Evolutionary conservation across 2,888 invertebrate species (phyloP).

Genomic region (Brachyptera putata): DNA sequence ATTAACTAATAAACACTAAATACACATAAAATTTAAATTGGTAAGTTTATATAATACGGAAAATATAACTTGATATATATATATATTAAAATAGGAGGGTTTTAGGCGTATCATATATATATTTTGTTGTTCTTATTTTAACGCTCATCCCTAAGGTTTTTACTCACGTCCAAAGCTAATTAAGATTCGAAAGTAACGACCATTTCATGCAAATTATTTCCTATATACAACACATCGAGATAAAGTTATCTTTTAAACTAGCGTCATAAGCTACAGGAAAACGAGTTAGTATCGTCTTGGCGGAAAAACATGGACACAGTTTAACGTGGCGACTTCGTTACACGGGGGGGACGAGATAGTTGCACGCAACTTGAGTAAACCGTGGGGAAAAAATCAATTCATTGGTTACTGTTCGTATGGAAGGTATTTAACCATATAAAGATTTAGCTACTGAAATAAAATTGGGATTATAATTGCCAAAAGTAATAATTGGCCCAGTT

Average conservation of each 20-base stretch:
- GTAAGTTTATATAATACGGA: slow-evolving; percentile 10
- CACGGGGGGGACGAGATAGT: too few relatives aligned
- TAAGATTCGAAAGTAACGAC: slow-evolving; percentile 27
- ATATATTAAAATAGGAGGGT: not conserved
- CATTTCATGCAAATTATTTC: slow-evolving; percentile 28
- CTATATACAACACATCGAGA: not conserved
- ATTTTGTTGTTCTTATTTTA: slow-evolving; percentile 17
- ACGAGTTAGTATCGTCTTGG: too few relatives aligned
- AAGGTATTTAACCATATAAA: too few relatives aligned
- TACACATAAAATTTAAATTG: slow-evolving; percentile 10
- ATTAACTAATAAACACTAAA: not conserved
- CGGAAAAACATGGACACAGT: too few relatives aligned
- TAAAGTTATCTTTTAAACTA: slow-evolving; percentile 9
- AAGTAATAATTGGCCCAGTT: too few relatives aligned
- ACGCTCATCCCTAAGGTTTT: slow-evolving; percentile 17
- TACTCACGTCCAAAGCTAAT: slow-evolving; percentile 26
- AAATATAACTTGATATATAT: slow-evolving; percentile 5
- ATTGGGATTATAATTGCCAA: too few relatives aligned
- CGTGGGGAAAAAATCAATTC: too few relatives aligned
- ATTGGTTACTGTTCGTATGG: too few relatives aligned
- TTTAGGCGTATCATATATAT: too few relatives aligned
- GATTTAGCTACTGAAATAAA: too few relatives aligned
- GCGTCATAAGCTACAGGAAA: not conserved
- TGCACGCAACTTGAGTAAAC: too few relatives aligned
- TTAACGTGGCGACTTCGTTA: too few relatives aligned